These are phyloP conservation scores for Siderastrea siderea DNA, from an alignment of 92 coral and sea anemone species.

Conservation along the genomic window DNA sequence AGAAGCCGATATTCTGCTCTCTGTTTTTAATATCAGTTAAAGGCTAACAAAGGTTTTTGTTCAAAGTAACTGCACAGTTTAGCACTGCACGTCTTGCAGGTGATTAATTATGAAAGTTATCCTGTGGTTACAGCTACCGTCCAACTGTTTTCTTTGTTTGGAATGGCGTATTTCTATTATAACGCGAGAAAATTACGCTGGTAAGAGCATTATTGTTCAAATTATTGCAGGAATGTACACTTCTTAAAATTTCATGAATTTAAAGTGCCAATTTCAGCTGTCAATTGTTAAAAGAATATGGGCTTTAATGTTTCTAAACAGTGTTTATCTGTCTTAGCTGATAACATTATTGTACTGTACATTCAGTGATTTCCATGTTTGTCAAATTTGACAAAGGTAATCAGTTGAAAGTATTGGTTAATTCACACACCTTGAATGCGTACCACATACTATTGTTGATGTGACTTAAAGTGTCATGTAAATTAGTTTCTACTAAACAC, in stretches of 20 bases:
- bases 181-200: background rate
- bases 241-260: slow-evolving; percentile 6
- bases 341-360: background rate
- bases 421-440: background rate
- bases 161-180: background rate
- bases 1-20: slow-evolving; percentile 41
- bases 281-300: background rate
- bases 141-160: slow-evolving; percentile 3
- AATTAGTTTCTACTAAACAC: background rate
- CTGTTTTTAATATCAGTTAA: background rate
- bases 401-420: background rate
- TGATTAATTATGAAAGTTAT: slow-evolving; percentile 12
- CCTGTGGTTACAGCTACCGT: background rate
- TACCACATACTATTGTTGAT: background rate
- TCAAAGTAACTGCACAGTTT: slow-evolving; percentile 8
- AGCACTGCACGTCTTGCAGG: background rate
- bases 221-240: slow-evolving; percentile 3
- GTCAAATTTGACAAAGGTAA: background rate
- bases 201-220: background rate
- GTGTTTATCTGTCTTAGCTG: background rate
- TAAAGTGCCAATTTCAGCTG: background rate
- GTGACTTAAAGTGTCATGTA: background rate
- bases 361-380: background rate
- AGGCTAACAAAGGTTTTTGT: background rate
- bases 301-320: background rate